Percentiles rank a stretch among this genome's conserved stretches.
phyloP scores from a whole-genome alignment of 1,140 invertebrate species.

The Pachypeltis micranthus region DNA sequence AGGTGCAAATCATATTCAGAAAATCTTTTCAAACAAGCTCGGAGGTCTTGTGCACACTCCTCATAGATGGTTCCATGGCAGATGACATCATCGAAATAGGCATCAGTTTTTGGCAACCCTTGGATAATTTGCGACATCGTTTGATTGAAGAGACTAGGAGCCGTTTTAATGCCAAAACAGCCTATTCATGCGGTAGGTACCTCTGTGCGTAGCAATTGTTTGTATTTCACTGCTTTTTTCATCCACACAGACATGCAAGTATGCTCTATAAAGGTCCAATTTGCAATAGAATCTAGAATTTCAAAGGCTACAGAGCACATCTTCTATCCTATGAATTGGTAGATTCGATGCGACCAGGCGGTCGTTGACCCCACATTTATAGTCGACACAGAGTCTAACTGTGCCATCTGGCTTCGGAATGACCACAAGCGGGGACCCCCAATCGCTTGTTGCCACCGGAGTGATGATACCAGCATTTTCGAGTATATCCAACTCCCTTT shows the following conservation, averaged over 20 bases:
- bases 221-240: conserved; percentile 35
- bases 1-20: neutral
- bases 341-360: neutral
- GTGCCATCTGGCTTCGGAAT: conserved; percentile 33
- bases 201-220: conserved; percentile 28
- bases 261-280: neutral
- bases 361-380: conserved; percentile 23
- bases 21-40: neutral
- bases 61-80: neutral
- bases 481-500: conserved; percentile 27
- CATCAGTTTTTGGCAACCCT: neutral
- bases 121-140: neutral
- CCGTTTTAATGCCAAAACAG: conserved; percentile 38
- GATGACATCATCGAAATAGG: conserved; percentile 5
- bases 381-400: conserved; percentile 35
- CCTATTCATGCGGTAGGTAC: conserved; percentile 32
- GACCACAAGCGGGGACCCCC: conserved; percentile 36
- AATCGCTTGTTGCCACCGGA: conserved; percentile 30
- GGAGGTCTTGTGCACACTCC: neutral
- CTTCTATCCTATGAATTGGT: conserved; percentile 8
- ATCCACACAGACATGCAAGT: conserved; percentile 37
- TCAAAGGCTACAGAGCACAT: neutral
- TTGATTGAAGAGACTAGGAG: conserved; percentile 27
- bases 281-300: neutral
- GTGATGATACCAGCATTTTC: conserved; percentile 28